Evolutionary conservation across 37 sponge, comb jelly and placozoan species (phyloP), one percentile per base, ranked within the genome.

Genomic region (Halichondria panicea): DNA sequence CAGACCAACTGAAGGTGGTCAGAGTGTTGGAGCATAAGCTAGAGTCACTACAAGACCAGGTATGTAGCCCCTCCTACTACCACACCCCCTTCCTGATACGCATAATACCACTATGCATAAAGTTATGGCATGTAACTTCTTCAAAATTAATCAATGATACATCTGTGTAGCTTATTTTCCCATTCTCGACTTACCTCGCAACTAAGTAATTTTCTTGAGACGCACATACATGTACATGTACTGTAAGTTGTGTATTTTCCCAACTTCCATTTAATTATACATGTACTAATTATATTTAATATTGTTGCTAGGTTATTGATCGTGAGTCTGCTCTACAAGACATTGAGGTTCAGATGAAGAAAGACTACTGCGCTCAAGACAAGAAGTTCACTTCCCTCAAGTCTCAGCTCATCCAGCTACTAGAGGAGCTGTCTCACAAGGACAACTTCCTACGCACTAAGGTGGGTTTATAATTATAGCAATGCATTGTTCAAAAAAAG

Each of bases 321-420:
- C 44, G 85, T 42, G 85, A 84, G 43, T 33, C 50, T 22, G 85
- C 85, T 22, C 55, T 84, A 15, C 68, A 76, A 21, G 85, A 84
- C 39, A 84, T 84, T n/a, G 78, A 84, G n/a, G 13, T 39, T 3
- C 70, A 77, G 44, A 84, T 84, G 85, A 69, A 77, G 61, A 24
- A 68, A 25, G 85, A 84, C 46, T 84, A 68, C 38, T 71, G 70
- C 28, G 11, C 37, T 52, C 85, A 84, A 42, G 53, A 84, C 61
- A n/a, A 30, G n/a, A 71, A 71, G 25, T 65, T 82, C 36, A 41
- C 82, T 1, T 33, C 27, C 1, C 22, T 82, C 28, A 82, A 55
- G 41, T 52, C 55, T 6, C 82, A 82, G 54, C 67, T 82, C 0
- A 25, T 74, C 2, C 74, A 82, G 34, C 57, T 72, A 4, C 35